phyloP scores from a whole-genome alignment of 2,888 invertebrate species.

The Serrognathus titanus region DNA sequence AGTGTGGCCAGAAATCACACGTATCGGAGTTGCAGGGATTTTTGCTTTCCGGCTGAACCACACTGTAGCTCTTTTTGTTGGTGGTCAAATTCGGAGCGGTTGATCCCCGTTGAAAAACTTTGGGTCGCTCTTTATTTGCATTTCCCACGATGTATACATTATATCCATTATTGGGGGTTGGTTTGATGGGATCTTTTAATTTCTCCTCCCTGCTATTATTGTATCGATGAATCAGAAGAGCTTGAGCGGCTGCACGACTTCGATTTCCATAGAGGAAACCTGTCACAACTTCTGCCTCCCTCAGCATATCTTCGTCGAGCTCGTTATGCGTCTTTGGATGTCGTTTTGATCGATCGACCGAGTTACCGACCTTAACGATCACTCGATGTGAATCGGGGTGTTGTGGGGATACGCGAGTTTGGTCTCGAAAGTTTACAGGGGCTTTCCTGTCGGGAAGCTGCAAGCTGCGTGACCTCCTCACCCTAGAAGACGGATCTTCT shows the following conservation, averaged over 20 bases:
- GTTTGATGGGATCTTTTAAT: constrained; percentile 24
- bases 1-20: constrained; percentile 64
- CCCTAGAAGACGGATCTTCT: constrained; percentile 41
- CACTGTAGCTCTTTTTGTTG: constrained; percentile 31
- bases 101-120: constrained; percentile 49
- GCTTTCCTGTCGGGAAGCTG: constrained; percentile 58
- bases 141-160: constrained; percentile 44
- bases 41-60: constrained; percentile 35
- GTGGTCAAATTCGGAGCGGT: constrained; percentile 48
- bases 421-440: constrained; percentile 16
- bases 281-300: constrained; percentile 56
- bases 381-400: constrained; percentile 43
- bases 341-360: constrained; percentile 33
- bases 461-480: constrained; percentile 57
- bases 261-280: constrained; percentile 56
- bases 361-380: constrained; percentile 44
- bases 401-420: constrained; percentile 3
- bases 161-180: constrained; percentile 39
- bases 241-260: constrained; percentile 53
- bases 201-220: constrained; percentile 41
- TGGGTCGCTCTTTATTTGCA: constrained; percentile 43
- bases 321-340: constrained; percentile 22
- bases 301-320: constrained; percentile 51
- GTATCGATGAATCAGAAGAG: constrained; percentile 47
- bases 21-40: constrained; percentile 53